Evolutionary conservation across 1,140 invertebrate species (phyloP).

Genomic region (Pseudachorutes palmiensis): DNA sequence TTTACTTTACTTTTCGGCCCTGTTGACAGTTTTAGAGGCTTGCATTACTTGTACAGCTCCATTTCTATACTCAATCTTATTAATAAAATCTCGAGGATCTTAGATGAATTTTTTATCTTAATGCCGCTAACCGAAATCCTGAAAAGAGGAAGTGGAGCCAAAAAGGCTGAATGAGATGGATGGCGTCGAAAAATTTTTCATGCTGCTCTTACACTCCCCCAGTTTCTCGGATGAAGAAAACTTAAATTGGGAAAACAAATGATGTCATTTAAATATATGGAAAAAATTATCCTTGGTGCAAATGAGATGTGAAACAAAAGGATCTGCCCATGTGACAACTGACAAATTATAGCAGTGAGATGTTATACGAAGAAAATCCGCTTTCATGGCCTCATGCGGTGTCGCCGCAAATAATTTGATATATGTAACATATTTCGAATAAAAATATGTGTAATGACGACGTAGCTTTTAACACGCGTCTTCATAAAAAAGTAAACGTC

Average conservation of each 20-base stretch:
- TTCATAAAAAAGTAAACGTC: no score
- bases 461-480: no score
- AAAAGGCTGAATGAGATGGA: not conserved
- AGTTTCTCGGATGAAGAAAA: not conserved
- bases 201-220: no score
- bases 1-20: no score
- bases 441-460: no score
- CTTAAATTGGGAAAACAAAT: constrained; percentile 1
- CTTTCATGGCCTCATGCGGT: no score
- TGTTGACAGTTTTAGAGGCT: constrained; percentile 3
- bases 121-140: not conserved
- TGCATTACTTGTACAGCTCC: not conserved
- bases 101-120: not conserved
- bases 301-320: not conserved
- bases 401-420: no score
- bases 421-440: no score
- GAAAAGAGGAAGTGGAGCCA: not conserved
- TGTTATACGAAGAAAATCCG: not conserved
- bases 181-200: not conserved
- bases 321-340: not conserved
- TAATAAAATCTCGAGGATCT: not conserved
- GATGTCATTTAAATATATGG: not conserved
- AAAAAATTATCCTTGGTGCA: not conserved
- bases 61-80: constrained; percentile 3
- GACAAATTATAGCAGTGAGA: not conserved